phyloP scores from a whole-genome alignment of 2,797 vertebrate genomes.

The Rhynchonycteris naso region DNA sequence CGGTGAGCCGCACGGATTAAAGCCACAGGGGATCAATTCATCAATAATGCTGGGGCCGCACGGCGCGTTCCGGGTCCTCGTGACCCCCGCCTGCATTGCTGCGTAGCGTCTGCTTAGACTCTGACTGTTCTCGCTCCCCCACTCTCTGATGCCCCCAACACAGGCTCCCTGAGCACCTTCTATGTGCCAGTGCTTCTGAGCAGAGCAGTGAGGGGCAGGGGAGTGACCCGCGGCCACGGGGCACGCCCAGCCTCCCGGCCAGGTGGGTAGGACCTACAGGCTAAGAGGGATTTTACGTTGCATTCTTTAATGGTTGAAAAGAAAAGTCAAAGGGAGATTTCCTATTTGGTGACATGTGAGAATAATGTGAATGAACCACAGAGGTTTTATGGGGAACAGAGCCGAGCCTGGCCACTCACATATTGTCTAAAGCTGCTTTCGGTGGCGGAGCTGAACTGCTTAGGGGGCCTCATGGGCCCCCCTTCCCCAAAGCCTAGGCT shows the following conservation, averaged over 20 bases:
- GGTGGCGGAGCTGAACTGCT: too few relatives aligned
- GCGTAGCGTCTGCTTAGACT: rapidly evolving
- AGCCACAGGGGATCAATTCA: rapidly evolving
- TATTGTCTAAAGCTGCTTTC: rapidly evolving
- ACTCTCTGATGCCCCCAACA: rapidly evolving
- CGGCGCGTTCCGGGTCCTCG: rapidly evolving
- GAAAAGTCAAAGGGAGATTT: not conserved
- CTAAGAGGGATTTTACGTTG: not conserved
- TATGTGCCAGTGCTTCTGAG: rapidly evolving
- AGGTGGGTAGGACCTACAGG: not conserved
- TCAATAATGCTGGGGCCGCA: too few relatives aligned
- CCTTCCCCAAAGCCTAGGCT: too few relatives aligned
- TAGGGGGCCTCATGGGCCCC: rapidly evolving
- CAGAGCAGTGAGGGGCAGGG: rapidly evolving
- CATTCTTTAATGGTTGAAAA: not conserved
- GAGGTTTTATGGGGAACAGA: not conserved
- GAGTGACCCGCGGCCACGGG: not conserved
- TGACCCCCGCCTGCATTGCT: rapidly evolving
- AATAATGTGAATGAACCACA: too few relatives aligned
- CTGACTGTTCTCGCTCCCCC: not conserved
- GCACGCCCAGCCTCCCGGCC: not conserved
- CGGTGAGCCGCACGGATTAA: rapidly evolving
- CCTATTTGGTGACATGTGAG: not conserved
- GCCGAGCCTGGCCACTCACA: rapidly evolving
- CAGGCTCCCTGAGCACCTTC: rapidly evolving